phyloP scores from a whole-genome alignment of 2,797 vertebrate genomes.

The Malurus splendens region DNA sequence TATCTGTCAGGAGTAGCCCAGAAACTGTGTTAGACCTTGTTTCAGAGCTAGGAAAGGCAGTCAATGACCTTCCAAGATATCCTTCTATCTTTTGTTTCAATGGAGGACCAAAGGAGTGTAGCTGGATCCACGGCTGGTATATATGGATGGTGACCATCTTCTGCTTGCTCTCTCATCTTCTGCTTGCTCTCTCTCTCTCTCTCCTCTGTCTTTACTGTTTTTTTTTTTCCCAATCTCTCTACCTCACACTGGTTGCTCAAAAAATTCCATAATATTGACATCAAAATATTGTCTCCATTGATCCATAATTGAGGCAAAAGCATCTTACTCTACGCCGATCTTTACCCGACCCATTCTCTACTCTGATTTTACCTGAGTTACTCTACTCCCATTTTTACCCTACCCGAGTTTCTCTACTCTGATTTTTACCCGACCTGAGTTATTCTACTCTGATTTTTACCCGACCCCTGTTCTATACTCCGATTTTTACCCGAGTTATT shows the following conservation, averaged over 20 bases:
- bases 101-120: background rate
- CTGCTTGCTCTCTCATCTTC: background rate
- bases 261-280: background rate
- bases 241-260: background rate
- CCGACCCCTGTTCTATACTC: too few relatives aligned
- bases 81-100: background rate
- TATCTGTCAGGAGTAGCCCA: background rate
- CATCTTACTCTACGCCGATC: too few relatives aligned
- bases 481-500: too few relatives aligned
- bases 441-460: too few relatives aligned
- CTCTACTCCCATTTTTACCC: too few relatives aligned
- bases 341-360: too few relatives aligned
- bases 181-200: background rate
- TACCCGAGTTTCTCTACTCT: too few relatives aligned
- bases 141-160: background rate
- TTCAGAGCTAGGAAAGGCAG: background rate
- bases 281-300: rapidly evolving
- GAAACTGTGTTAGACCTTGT: background rate
- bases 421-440: too few relatives aligned
- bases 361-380: too few relatives aligned
- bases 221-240: background rate
- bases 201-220: background rate
- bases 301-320: background rate
- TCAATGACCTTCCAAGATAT: background rate
- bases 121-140: background rate